Evolutionary conservation across 1,140 invertebrate genomes (phyloP).

Genomic region (Cryptotermes secundus): DNA sequence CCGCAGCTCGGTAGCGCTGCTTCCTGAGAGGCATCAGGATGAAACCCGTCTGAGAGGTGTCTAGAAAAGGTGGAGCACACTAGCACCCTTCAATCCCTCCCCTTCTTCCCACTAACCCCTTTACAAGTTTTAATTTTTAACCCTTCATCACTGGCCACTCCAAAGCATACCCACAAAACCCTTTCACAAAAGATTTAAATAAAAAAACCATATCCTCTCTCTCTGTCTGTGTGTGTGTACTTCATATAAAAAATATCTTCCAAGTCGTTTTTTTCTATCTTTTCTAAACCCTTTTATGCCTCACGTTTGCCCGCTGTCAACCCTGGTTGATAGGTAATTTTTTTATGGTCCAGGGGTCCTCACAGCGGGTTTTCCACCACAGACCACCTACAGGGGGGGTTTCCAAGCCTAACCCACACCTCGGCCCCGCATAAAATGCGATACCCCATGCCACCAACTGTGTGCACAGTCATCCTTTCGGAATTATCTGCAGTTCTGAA

Average conservation of each 20-base stretch:
- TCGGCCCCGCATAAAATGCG: not conserved
- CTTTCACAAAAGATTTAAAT: conserved; percentile 18
- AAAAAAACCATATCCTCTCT: not conserved
- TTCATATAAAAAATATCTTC: not conserved
- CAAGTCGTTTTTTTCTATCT: not conserved
- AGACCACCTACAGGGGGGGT: conserved; percentile 3
- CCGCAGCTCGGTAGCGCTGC: not conserved
- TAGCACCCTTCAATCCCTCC: not conserved
- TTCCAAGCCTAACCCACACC: not conserved
- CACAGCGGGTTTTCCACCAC: conserved; percentile 2
- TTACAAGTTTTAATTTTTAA: conserved; percentile 17
- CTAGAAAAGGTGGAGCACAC: conserved; percentile 18
- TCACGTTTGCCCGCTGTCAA: not conserved
- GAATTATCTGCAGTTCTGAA: not conserved
- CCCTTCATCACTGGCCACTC: not conserved
- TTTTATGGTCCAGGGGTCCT: not conserved
- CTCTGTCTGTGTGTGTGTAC: not conserved
- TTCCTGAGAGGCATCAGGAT: not conserved
- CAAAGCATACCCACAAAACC: conserved; percentile 9
- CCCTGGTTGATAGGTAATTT: not conserved
- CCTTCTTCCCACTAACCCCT: not conserved
- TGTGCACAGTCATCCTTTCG: not conserved
- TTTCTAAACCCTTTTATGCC: not conserved
- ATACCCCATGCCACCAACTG: not conserved
- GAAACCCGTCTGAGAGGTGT: conserved; percentile 5